Evolutionary conservation across 1,140 invertebrate genomes (phyloP).

Genomic region (Euglossa dilemma): DNA sequence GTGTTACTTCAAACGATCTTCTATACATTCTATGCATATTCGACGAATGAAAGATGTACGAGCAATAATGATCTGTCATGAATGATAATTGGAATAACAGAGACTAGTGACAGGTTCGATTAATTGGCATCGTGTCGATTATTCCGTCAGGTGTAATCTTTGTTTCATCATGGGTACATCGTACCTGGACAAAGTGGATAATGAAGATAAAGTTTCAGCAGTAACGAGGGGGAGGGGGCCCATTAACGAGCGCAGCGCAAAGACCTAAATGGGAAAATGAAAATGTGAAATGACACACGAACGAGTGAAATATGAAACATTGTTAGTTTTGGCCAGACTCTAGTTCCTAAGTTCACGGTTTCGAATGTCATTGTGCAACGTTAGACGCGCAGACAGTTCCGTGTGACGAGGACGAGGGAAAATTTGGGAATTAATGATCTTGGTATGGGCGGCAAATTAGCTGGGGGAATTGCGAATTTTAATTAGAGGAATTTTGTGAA

Average conservation of each 20-base stretch:
- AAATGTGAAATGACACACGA: constrained; percentile 20
- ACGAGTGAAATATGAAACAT: constrained; percentile 17
- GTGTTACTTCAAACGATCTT: too few relatives aligned
- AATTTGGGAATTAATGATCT: background rate
- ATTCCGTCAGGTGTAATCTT: background rate
- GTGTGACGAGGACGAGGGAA: background rate
- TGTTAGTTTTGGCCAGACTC: background rate
- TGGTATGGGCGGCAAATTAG: background rate
- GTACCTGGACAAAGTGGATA: constrained; percentile 12
- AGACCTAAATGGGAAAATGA: background rate
- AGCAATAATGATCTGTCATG: background rate
- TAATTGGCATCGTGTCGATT: background rate
- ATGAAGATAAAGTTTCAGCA: constrained; percentile 36
- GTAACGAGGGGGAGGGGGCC: background rate
- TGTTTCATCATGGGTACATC: background rate
- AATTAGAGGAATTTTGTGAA: background rate
- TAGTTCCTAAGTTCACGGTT: background rate
- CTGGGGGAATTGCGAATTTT: background rate
- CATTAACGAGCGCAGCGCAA: constrained; percentile 2
- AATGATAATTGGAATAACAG: too few relatives aligned
- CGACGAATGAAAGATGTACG: too few relatives aligned
- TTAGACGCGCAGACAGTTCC: too few relatives aligned
- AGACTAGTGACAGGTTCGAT: background rate
- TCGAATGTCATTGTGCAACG: background rate
- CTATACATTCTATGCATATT: too few relatives aligned